A percentile compares a stretch with the other conserved stretches of the same genome.
These are phyloP conservation scores for Camponotus pennsylvanicus DNA, from an alignment of 1,140 invertebrate species.

Conservation along the genomic window DNA sequence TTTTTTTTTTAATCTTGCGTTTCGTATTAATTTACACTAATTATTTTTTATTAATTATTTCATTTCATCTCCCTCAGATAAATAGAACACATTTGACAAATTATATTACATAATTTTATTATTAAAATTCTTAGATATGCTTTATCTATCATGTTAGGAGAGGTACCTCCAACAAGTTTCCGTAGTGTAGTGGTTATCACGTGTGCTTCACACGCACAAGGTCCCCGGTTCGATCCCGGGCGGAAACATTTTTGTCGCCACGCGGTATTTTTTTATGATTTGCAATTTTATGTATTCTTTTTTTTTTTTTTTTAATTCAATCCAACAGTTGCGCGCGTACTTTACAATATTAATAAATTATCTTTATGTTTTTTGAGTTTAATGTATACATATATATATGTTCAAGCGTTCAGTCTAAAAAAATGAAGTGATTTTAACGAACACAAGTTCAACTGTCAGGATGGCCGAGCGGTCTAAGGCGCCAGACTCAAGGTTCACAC, in stretches of 20 bases:
- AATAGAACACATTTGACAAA: not conserved
- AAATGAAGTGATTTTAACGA: not conserved
- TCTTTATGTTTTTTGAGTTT: not conserved
- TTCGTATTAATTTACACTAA: too few relatives aligned
- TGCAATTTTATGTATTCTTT: slow-evolving; percentile 31
- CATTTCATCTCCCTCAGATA: not conserved
- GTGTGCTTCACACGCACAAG: slow-evolving; percentile 77
- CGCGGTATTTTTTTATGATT: not conserved
- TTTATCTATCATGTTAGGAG: not conserved
- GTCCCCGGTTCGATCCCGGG: slow-evolving; percentile 76
- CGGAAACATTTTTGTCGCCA: slow-evolving; percentile 64
- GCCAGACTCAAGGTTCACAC: slow-evolving; percentile 73
- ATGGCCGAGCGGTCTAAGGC: slow-evolving; percentile 76
- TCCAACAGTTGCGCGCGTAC: not conserved
- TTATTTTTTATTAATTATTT: slow-evolving; percentile 2
- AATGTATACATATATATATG: not conserved
- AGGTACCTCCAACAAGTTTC: slow-evolving; percentile 27
- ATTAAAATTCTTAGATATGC: not conserved
- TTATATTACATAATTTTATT: not conserved
- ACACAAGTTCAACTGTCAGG: slow-evolving; percentile 39
- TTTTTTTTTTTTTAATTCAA: not conserved
- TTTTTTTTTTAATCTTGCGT: not conserved
- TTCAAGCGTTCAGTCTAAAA: not conserved
- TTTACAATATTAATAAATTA: not conserved
- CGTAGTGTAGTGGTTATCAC: slow-evolving; percentile 77